These are phyloP conservation scores for Paraescarpia echinospica DNA, from an alignment of 1,140 invertebrate species.

Conservation along the genomic window DNA sequence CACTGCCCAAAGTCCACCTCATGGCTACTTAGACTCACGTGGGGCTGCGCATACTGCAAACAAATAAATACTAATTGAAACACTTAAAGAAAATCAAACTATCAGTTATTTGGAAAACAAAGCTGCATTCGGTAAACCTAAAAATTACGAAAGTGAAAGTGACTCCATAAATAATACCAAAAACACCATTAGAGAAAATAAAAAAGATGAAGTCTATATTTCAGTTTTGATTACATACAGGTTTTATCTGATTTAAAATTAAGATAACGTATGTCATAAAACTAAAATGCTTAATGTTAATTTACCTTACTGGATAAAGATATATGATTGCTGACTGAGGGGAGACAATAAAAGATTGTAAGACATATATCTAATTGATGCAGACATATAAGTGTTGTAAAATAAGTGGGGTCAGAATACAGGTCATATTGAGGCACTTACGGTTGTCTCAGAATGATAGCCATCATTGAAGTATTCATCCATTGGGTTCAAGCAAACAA, in stretches of 20 bases:
- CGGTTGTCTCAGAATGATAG: constrained; percentile 49
- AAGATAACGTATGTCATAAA: background rate
- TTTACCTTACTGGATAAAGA: no score
- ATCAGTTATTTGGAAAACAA: background rate
- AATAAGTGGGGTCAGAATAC: background rate
- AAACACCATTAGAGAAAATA: background rate
- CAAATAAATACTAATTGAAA: constrained; percentile 9
- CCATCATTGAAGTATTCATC: constrained; percentile 57
- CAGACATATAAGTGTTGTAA: background rate
- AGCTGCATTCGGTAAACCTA: background rate
- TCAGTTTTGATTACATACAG: no score
- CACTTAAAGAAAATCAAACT: background rate
- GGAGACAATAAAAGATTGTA: background rate
- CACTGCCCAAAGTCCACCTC: constrained; percentile 54
- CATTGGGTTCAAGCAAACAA: constrained; percentile 35
- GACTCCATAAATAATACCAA: background rate
- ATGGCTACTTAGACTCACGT: constrained; percentile 49
- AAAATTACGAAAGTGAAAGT: background rate
- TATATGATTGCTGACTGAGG: background rate
- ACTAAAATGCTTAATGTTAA: no score
- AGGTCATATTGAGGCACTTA: constrained; percentile 35
- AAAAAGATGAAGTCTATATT: background rate
- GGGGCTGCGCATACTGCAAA: constrained; percentile 48
- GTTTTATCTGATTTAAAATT: background rate
- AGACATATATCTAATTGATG: no score